Evolutionary conservation across 2,888 invertebrate species (phyloP), one percentile per base, ranked within the genome.

Genomic region (Xestia c-nigrum): DNA sequence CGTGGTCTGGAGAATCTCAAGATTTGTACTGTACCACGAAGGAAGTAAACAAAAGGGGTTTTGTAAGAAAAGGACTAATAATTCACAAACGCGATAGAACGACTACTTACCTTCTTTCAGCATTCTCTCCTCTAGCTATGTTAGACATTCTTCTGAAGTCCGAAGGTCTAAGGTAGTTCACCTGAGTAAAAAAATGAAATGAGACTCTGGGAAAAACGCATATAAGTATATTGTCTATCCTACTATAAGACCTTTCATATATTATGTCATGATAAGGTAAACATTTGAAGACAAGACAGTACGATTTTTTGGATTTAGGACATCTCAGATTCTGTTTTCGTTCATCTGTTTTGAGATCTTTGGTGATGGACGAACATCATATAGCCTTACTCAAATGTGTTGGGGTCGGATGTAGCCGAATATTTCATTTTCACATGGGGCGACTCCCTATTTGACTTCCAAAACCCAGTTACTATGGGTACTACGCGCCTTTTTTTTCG

Each of bases 61-160:
- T 66, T 47, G 1, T 4, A 40, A 19, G 7, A 38, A 5, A 14
- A 6, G 12, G 1, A 19, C 0, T 31, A 16, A 5, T 14, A 40
- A 57, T 50, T n/a, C 16, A 31, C 24, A 24, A 31, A n/a, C 4
- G 19, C 9, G 40, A 16, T 31, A 55, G 5, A 64, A 31, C 38
- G 21, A 2, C n/a, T 47, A 50, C 76, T 86, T n/a, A 94, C 97
- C 96, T 90, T 93, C 94, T 91, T 92, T 97, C 93, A 72, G 96
- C 94, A 89, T 97, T 92, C 92, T 97, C 93, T 88, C 96, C 92
- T 89, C 95, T 89, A 81, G 95, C 94, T 91, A 96, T 91, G 89
- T 97, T 92, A 38, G 97, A 97, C 96, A 97, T 94, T 90, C 97
- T 93, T 77, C 97, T 93, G 88, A 97, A 97, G 93, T 97, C 97